Evolutionary conservation across 2,888 invertebrate genomes (phyloP), one percentile per base, ranked within the genome.

Genomic region (Oscheius sp.): DNA sequence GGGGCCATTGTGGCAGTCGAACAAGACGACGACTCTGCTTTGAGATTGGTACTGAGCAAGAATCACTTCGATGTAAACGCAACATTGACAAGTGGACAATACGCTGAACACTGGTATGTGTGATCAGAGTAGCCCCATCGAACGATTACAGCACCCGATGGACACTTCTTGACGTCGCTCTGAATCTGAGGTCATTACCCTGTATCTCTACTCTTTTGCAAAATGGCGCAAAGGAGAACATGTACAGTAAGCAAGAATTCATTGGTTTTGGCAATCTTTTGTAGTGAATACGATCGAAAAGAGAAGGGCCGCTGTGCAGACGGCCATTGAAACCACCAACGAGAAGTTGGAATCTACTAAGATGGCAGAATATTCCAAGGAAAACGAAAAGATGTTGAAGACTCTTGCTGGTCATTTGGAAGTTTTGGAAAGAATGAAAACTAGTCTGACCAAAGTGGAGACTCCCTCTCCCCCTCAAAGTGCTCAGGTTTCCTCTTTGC

Each of bases 61-160:
- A 94, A 94, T 0, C 94, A 94, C 88, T 93, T 96, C 70, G 94
- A 97, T 89, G 93, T 97, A 74, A 96, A 96, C 91, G 94, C 95
- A 13, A 69, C 43, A 12, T 16, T 68, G 23, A 66, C 58, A 9
- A 49, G 58, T 49, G 66, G 73, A 16, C 68, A 56, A 16, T 73
- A 73, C 52, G 73, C 59, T 58, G 29, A 74, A 75, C 16, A 70
- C 27, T 58, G 75, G 96, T 95, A 35, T 75, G n/a, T n/a, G n/a
- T 69, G 35, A 72, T 75, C 9, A 16, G 16, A 1, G 25, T 3
- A 3, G 3, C 18, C 61, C 35, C 18, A 12, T 16, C 12, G 3
- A 59, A 16, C 18, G 6, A 43, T 41, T 18, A 18, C 43, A 73
- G 77, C 6, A 77, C 76, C 7, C 76, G 77, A 69, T 91, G 97